Conservation (phyloP, 2,888 invertebrate species). For the Scrobipalpa costella region DNA sequence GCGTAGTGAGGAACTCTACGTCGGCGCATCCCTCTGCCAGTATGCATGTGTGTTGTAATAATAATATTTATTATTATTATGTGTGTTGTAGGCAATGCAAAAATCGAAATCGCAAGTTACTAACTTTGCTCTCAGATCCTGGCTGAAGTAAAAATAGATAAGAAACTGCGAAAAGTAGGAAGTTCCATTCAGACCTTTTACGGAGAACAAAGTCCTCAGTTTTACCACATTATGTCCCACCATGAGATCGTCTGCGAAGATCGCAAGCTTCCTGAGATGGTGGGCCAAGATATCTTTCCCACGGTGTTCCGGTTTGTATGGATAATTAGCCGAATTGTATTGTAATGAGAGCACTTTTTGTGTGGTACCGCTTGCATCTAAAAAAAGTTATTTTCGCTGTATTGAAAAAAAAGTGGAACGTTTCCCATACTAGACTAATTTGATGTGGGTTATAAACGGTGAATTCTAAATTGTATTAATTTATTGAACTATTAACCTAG, state of each 20-base stretch:
- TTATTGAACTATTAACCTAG: too few relatives aligned
- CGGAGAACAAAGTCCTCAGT: background rate
- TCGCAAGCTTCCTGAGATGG: conserved; percentile 25
- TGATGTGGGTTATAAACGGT: background rate
- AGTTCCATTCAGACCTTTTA: background rate
- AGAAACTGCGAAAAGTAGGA: background rate
- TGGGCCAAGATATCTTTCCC: conserved; percentile 25
- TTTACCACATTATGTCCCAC: background rate
- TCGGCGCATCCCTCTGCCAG: too few relatives aligned
- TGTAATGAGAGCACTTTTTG: conserved; percentile 31
- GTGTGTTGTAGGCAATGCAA: too few relatives aligned
- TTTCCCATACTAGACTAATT: conserved; percentile 7
- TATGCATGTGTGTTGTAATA: too few relatives aligned
- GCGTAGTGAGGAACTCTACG: too few relatives aligned
- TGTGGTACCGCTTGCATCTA: conserved; percentile 32
- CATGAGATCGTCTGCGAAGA: background rate
- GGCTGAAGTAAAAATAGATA: too few relatives aligned
- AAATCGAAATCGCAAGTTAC: too few relatives aligned
- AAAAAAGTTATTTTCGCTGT: background rate
- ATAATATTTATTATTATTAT: too few relatives aligned
- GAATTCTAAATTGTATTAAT: too few relatives aligned
- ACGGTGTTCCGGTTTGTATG: conserved; percentile 30
- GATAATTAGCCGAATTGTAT: conserved; percentile 40
- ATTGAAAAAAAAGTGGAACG: background rate
- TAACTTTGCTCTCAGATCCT: too few relatives aligned